A percentile compares a stretch with the other conserved stretches of the same genome.
Conservation (phyloP, 2,113 vertebrate genomes). For the Thymallus thymallus region DNA sequence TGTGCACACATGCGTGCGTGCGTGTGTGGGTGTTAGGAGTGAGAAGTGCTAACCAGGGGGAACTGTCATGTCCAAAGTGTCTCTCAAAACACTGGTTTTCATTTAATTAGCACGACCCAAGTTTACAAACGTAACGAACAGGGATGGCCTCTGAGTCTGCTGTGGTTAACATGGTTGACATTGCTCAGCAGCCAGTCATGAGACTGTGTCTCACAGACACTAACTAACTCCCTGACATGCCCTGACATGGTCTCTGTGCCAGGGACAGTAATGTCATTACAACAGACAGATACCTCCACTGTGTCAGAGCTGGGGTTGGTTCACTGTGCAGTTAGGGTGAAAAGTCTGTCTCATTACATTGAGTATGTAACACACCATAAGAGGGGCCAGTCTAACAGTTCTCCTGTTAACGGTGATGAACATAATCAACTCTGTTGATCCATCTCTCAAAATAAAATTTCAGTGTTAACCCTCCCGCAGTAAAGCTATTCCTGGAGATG, state of each 20-base stretch:
- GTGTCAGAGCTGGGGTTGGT: constrained; percentile 19
- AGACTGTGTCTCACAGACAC: constrained; percentile 38
- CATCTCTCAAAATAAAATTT: too few species aligned
- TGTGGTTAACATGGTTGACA: constrained; percentile 16
- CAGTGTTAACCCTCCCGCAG: too few species aligned
- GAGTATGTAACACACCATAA: neutral
- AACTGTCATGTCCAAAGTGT: neutral
- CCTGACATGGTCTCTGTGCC: constrained; percentile 1
- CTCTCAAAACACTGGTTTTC: neutral
- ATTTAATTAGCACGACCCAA: too few species aligned
- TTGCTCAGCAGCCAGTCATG: constrained; percentile 49
- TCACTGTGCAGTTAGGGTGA: constrained; percentile 6
- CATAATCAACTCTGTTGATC: too few species aligned
- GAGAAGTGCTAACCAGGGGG: neutral
- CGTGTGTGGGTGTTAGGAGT: constrained; percentile 1
- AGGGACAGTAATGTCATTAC: constrained; percentile 56
- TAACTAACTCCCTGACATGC: constrained; percentile 9
- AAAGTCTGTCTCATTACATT: neutral
- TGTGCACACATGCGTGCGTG: neutral
- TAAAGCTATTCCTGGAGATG: too few species aligned
- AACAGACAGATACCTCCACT: constrained; percentile 2
- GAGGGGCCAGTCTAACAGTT: too few species aligned
- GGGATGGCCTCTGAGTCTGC: neutral
- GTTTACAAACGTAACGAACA: too few species aligned
- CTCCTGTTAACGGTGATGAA: too few species aligned